Percentiles rank a stretch among this genome's conserved stretches.
These are phyloP conservation scores for Eciton burchellii DNA, from an alignment of 1,140 invertebrate species.

Conservation along the genomic window DNA sequence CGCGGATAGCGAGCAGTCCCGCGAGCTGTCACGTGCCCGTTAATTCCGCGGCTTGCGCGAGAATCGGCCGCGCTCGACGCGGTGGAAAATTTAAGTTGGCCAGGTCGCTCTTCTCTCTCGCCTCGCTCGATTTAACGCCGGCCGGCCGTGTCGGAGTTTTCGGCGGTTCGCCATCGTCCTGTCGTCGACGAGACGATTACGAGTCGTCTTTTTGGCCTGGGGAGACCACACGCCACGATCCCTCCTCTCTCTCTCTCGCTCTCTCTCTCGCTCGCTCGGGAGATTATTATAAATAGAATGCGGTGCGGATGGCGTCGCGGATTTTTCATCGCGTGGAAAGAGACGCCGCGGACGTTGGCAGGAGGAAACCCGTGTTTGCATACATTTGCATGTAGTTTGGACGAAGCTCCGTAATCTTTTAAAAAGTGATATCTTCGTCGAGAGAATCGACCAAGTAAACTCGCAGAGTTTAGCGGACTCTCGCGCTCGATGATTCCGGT, in stretches of 20 bases:
- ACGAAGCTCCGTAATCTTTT: constrained; percentile 35
- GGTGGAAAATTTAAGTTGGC: constrained; percentile 76
- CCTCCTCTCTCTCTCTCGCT: neutral
- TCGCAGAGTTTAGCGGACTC: neutral
- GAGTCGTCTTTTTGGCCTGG: constrained; percentile 62
- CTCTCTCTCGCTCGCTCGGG: constrained; percentile 26
- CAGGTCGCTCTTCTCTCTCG: constrained; percentile 47
- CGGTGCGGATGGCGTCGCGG: constrained; percentile 9
- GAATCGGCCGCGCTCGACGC: constrained; percentile 60
- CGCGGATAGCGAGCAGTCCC: constrained; percentile 27
- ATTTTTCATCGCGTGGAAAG: constrained; percentile 37
- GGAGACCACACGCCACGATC: constrained; percentile 62
- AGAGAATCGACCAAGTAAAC: constrained; percentile 9
- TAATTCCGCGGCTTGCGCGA: constrained; percentile 75
- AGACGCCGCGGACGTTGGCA: constrained; percentile 1
- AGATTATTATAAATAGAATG: constrained; percentile 59
- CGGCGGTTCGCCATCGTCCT: constrained; percentile 50
- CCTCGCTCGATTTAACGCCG: constrained; percentile 72
- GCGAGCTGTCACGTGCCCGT: constrained; percentile 61
- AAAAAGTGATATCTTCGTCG: constrained; percentile 2
- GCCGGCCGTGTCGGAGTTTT: constrained; percentile 51
- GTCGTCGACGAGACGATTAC: constrained; percentile 24
- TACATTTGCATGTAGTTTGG: constrained; percentile 47
- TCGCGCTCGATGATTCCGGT: neutral
- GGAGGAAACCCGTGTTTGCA: constrained; percentile 40